Evolutionary conservation across 2,797 vertebrate genomes (phyloP), one percentile per base, ranked within the genome.

Genomic region (Smutsia temminckii): DNA sequence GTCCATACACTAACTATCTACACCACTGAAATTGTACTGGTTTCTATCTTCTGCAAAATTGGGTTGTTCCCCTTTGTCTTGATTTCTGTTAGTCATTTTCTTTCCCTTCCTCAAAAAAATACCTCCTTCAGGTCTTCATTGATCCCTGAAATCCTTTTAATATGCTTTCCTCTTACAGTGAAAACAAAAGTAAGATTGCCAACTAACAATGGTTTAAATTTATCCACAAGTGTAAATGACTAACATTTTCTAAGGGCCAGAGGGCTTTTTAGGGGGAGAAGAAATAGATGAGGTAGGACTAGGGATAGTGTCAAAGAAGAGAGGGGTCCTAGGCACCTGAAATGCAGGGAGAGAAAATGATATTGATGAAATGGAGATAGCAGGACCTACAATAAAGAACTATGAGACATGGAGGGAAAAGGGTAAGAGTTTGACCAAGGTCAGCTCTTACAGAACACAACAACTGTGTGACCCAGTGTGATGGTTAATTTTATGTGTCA

Each of bases 121-220:
- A 49, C 21, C 40, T 91, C 25, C 42, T 25, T 91, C 69, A 66
- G 21, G 16, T 91, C 55, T 83, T 71, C 51, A 34, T 17, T 75
- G 63, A 66, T 68, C 14, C 34, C n/a, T 92, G 75, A 95, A 89
- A 86, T 81, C 11, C 34, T 91, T 46, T 95, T 63, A 85, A 75
- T 53, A 51, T 37, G 27, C 40, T 95, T 69, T 95, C 32, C 64
- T 95, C 74, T 95, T 85, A 86, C 16, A 46, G n/a, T 66, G 59
- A 85, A 49, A 75, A 92, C 72, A 64, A 8, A 85, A 27, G 21
- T 66, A 68, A 92, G 69, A 37, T 5, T 63, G 53, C 64, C 53
- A 90, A 37, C 37, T 37, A 37, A 69, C 29, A 68, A 77, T 87
- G 61, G 42, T 87, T 95, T 89, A 85, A 90, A 83, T 86, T 61